A percentile compares a stretch with the other conserved stretches of the same genome.
Conservation (phyloP, 2,113 vertebrate species). For the Pelobates fuscus region DNA sequence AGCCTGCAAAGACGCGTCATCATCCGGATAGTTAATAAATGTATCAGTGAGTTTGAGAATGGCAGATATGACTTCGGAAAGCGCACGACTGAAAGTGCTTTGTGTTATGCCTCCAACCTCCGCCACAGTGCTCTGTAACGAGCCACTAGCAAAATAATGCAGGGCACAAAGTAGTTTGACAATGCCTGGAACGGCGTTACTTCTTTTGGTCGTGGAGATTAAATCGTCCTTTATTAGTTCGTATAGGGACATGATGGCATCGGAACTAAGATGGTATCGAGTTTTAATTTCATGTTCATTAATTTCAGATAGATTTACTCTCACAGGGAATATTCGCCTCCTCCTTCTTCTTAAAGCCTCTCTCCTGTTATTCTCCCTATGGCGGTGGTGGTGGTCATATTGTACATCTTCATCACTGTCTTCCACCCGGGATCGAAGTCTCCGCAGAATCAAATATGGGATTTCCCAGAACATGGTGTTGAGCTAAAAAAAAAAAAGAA, state of each 20-base stretch:
- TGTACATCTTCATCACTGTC: background rate
- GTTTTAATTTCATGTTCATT: conserved; percentile 36
- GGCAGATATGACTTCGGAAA: conserved; percentile 30
- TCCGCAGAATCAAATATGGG: conserved; percentile 30
- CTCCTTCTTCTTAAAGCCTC: conserved; percentile 22
- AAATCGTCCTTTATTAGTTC: conserved; percentile 42
- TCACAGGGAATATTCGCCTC: conserved; percentile 28
- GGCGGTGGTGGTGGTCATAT: conserved; percentile 7
- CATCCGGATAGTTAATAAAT: conserved; percentile 19
- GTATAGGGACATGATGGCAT: conserved; percentile 32
- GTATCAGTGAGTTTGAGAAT: conserved; percentile 27
- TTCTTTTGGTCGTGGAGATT: conserved; percentile 35
- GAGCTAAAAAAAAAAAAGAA: background rate
- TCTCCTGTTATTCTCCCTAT: conserved; percentile 12
- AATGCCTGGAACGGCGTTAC: conserved; percentile 40
- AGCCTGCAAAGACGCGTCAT: background rate
- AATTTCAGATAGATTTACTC: conserved; percentile 31
- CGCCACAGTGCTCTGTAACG: conserved; percentile 28
- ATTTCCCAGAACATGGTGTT: conserved; percentile 23
- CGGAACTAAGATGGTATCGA: conserved; percentile 35
- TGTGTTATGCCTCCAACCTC: conserved; percentile 38
- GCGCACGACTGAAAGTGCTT: conserved; percentile 37
- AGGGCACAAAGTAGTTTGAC: conserved; percentile 39
- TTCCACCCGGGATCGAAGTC: conserved; percentile 10
- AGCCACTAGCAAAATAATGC: conserved; percentile 38